Percentiles rank a stretch among this genome's conserved stretches.
Evolutionary conservation across 2,113 vertebrate species (phyloP).

Genomic region (Gasterosteus nipponicus): DNA sequence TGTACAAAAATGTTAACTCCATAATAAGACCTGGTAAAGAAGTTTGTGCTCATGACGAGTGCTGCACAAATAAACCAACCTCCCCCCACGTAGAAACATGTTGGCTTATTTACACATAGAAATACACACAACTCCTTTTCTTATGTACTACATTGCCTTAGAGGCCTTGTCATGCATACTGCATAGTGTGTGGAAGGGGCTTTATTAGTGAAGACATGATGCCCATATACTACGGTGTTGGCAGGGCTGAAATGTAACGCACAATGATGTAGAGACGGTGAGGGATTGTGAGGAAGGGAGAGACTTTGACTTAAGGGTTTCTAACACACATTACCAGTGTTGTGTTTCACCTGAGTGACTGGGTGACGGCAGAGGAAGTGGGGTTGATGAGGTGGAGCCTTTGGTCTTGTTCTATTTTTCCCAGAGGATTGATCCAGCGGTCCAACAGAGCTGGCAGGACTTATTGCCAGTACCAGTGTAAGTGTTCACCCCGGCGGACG

Average conservation of each 20-base stretch:
- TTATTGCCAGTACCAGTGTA: slow-evolving; percentile 35
- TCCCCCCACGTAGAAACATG: not conserved
- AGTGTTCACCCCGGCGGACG: slow-evolving; percentile 23
- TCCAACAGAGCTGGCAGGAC: slow-evolving; percentile 39
- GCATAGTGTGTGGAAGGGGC: slow-evolving; percentile 26
- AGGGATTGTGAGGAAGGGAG: not conserved
- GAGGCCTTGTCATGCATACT: slow-evolving; percentile 14
- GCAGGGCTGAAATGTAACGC: slow-evolving; percentile 12
- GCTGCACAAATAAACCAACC: not conserved
- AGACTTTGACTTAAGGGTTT: slow-evolving; percentile 1
- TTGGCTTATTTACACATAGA: no score
- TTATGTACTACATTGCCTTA: slow-evolving; percentile 22
- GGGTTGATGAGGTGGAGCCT: slow-evolving; percentile 68
- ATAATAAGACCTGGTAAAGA: slow-evolving; percentile 1
- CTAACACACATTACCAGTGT: slow-evolving; percentile 17
- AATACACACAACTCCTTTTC: not conserved
- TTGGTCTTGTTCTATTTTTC: slow-evolving; percentile 63
- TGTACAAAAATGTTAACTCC: slow-evolving; percentile 1
- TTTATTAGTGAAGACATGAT: slow-evolving; percentile 39
- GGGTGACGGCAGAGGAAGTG: slow-evolving; percentile 56
- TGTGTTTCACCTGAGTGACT: slow-evolving; percentile 59
- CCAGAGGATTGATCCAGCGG: slow-evolving; percentile 57
- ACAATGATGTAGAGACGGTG: not conserved
- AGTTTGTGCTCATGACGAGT: not conserved
- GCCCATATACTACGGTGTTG: slow-evolving; percentile 1